Conservation (phyloP, 1,140 invertebrate species). For the Trichonephila clavata region DNA sequence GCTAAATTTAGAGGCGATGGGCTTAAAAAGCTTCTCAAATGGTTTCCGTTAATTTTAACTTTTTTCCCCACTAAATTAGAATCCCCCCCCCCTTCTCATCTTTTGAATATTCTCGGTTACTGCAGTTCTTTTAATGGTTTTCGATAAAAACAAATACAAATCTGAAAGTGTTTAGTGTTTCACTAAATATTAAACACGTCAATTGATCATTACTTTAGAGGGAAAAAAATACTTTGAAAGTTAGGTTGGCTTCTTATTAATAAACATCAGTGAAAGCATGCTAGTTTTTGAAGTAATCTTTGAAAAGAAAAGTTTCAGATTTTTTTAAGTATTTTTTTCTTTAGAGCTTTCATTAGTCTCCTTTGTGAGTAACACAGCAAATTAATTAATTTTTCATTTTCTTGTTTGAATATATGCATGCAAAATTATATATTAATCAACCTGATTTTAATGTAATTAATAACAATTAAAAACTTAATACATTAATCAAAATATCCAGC, state of each 20-base stretch:
- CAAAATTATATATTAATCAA: too few species aligned
- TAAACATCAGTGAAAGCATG: not conserved
- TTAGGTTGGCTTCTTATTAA: not conserved
- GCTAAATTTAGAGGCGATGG: constrained; percentile 18
- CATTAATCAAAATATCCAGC: too few species aligned
- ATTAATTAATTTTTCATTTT: too few species aligned
- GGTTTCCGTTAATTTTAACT: constrained; percentile 51
- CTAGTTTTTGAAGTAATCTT: constrained; percentile 15
- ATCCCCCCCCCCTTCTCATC: not conserved
- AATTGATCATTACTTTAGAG: constrained; percentile 29
- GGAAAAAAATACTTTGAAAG: not conserved
- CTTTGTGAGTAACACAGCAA: too few species aligned
- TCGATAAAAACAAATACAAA: constrained; percentile 50
- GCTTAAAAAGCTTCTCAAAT: constrained; percentile 45
- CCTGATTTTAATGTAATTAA: too few species aligned
- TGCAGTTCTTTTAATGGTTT: constrained; percentile 55
- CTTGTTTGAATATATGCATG: too few species aligned
- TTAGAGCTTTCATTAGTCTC: not conserved
- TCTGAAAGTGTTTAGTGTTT: constrained; percentile 30
- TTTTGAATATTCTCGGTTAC: constrained; percentile 7
- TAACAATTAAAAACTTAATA: too few species aligned
- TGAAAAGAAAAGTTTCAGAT: not conserved
- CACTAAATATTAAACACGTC: constrained; percentile 40
- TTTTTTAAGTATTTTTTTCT: not conserved
- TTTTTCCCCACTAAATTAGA: constrained; percentile 18